phyloP scores from a whole-genome alignment of 2,888 invertebrate genomes.

The Prenolepis imparis region DNA sequence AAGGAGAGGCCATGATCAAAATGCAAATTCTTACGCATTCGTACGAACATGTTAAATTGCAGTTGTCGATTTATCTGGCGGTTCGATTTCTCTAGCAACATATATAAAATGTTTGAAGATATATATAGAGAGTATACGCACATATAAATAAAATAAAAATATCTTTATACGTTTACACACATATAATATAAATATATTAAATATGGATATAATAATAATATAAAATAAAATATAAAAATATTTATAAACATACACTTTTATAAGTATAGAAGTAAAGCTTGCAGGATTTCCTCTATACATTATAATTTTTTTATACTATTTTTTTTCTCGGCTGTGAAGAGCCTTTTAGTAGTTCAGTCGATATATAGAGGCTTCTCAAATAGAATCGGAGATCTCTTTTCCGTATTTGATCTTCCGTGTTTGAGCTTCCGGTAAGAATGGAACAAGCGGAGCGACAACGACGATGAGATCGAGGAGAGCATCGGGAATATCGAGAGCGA shows the following conservation, averaged over 20 bases:
- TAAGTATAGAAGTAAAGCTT: background rate
- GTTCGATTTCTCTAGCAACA: background rate
- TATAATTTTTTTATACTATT: background rate
- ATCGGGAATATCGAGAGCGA: slow-evolving; percentile 58
- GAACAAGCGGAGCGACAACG: slow-evolving; percentile 15
- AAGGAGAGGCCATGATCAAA: slow-evolving; percentile 46
- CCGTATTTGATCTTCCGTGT: slow-evolving; percentile 47
- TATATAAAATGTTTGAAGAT: background rate
- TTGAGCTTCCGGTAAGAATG: slow-evolving; percentile 45
- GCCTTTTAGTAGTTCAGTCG: background rate
- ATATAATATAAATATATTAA: background rate
- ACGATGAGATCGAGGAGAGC: slow-evolving; percentile 28
- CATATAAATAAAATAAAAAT: background rate
- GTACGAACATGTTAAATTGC: slow-evolving; percentile 3
- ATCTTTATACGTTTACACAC: background rate
- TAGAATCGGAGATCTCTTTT: background rate
- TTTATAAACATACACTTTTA: background rate
- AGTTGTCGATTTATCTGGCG: background rate
- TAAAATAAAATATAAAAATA: background rate
- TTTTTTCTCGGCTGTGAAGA: background rate
- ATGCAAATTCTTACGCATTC: slow-evolving; percentile 38
- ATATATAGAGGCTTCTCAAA: background rate
- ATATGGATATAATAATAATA: background rate
- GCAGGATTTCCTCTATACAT: background rate
- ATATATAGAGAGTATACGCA: background rate